Conservation (phyloP, 2,797 vertebrate species). For the Syngnathus acus region DNA sequence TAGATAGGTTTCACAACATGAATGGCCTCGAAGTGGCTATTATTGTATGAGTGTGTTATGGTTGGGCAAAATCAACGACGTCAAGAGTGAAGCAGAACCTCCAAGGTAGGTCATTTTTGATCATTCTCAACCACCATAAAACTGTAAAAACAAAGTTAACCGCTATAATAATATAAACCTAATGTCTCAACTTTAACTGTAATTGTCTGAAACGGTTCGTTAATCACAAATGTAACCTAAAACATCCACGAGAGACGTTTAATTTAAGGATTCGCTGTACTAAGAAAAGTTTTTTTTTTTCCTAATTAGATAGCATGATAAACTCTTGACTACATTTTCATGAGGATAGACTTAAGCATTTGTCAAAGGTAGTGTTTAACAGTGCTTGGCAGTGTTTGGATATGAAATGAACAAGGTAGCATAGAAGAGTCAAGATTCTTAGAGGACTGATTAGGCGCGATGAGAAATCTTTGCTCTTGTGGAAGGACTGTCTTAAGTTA, state of each 20-base stretch:
- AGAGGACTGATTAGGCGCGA: neutral
- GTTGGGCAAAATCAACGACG: neutral
- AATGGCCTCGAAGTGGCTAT: neutral
- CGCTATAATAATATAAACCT: neutral
- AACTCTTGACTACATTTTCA: neutral
- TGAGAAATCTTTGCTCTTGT: neutral
- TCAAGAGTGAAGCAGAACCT: neutral
- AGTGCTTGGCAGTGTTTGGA: constrained; percentile 2
- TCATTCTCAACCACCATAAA: neutral
- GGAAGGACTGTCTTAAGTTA: neutral
- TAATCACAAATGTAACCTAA: neutral
- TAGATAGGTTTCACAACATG: neutral
- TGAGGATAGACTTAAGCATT: neutral
- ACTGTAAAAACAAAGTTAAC: neutral
- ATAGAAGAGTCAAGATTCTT: neutral
- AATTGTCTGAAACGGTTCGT: neutral
- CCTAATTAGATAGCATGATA: neutral
- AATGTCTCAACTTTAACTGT: neutral
- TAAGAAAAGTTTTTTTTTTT: neutral
- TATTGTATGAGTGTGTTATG: neutral
- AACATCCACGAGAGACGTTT: neutral
- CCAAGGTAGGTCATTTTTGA: neutral
- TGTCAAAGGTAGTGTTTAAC: neutral
- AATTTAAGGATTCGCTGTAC: neutral
- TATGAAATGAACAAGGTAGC: neutral